A percentile compares a stretch with the other conserved stretches of the same genome.
Conservation (phyloP, 1,140 invertebrate genomes). For the Pissodes strobi region DNA sequence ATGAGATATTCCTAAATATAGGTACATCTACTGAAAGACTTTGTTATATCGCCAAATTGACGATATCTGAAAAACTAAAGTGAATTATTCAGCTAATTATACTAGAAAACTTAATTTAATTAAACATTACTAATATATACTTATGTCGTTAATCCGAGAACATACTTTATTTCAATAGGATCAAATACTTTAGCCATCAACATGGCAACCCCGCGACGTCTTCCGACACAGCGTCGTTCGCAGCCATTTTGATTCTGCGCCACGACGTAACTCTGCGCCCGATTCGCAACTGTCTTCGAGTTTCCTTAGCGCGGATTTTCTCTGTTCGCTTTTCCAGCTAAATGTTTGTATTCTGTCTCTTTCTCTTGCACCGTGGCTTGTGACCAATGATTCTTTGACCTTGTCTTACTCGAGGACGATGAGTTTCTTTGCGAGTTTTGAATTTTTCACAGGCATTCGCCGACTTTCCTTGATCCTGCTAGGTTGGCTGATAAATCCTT, state of each 20-base stretch:
- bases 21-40: too few relatives aligned
- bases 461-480: slow-evolving; percentile 27
- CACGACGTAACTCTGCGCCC: slow-evolving; percentile 14
- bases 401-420: slow-evolving; percentile 2
- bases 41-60: too few relatives aligned
- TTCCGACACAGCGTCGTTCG: neutral
- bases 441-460: slow-evolving; percentile 33
- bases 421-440: slow-evolving; percentile 20
- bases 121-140: neutral
- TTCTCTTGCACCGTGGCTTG: neutral
- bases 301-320: slow-evolving; percentile 31
- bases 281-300: slow-evolving; percentile 26
- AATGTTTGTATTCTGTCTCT: slow-evolving; percentile 5
- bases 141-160: neutral
- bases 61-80: too few relatives aligned
- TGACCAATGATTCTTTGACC: neutral
- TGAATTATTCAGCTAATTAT: too few relatives aligned
- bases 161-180: neutral
- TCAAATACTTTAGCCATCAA: neutral
- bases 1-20: too few relatives aligned
- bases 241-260: slow-evolving; percentile 36
- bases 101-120: too few relatives aligned
- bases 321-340: slow-evolving; percentile 2
- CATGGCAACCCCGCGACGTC: slow-evolving; percentile 15
- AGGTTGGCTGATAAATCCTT: neutral